Evolutionary conservation across 2,113 vertebrate genomes (phyloP).

Genomic region (Scophthalmus maximus): DNA sequence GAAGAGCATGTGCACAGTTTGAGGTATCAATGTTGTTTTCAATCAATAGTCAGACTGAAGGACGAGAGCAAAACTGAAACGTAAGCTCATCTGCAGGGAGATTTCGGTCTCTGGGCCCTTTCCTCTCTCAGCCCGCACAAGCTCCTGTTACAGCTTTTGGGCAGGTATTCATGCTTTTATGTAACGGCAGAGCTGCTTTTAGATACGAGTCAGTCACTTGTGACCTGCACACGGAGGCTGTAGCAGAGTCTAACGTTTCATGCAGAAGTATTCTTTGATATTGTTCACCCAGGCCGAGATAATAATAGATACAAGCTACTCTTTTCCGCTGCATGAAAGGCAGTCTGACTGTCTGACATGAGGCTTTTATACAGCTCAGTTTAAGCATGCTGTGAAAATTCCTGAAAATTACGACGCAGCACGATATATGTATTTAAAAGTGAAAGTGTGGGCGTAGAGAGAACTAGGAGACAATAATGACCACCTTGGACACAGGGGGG

Average conservation of each 20-base stretch:
- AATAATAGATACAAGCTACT: conserved; percentile 67
- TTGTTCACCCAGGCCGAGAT: conserved; percentile 50
- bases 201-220: conserved; percentile 51
- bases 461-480: neutral
- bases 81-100: conserved; percentile 35
- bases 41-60: conserved; percentile 59
- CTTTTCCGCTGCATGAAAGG: conserved; percentile 60
- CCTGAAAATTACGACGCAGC: conserved; percentile 27
- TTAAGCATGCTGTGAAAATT: conserved; percentile 26
- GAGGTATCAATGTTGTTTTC: conserved; percentile 49
- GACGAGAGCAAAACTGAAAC: conserved; percentile 50
- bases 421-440: conserved; percentile 10
- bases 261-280: conserved; percentile 63
- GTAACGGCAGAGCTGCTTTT: conserved; percentile 47
- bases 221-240: conserved; percentile 38
- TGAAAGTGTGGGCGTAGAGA: neutral
- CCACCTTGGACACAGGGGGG: neutral
- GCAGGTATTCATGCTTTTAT: conserved; percentile 52
- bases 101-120: conserved; percentile 29
- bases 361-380: conserved; percentile 37
- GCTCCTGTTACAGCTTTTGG: conserved; percentile 56
- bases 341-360: conserved; percentile 31
- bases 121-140: conserved; percentile 35
- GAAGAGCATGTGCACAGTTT: neutral
- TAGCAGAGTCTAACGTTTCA: conserved; percentile 57